phyloP scores from a whole-genome alignment of 1,140 invertebrate species.

The Rhopalosiphum padi region DNA sequence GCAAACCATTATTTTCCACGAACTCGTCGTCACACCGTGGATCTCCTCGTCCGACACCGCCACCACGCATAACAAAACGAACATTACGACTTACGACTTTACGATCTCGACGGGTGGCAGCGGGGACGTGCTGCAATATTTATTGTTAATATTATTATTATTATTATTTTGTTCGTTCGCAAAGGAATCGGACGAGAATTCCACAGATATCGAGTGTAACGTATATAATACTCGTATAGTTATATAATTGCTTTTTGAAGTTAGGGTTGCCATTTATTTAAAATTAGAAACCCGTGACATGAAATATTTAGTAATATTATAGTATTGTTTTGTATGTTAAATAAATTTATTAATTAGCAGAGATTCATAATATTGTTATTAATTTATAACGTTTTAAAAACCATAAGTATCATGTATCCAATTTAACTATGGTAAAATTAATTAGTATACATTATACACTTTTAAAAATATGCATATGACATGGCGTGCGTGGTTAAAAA shows the following conservation, averaged over 20 bases:
- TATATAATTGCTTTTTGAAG: neutral
- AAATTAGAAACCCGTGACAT: too few species aligned
- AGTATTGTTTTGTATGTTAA: too few species aligned
- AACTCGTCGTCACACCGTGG: neutral
- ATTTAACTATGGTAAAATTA: too few species aligned
- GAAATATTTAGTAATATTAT: too few species aligned
- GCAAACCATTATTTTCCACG: neutral
- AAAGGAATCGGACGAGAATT: neutral
- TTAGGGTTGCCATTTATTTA: neutral
- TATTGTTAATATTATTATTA: slow-evolving; percentile 10
- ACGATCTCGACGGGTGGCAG: neutral
- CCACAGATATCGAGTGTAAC: neutral
- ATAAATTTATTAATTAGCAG: too few species aligned
- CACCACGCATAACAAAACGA: neutral
- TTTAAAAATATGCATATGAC: too few species aligned
- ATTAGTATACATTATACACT: too few species aligned
- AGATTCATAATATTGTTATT: too few species aligned
- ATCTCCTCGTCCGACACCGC: neutral
- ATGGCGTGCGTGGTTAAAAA: too few species aligned
- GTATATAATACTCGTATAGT: neutral
- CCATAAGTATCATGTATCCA: too few species aligned
- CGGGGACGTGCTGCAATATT: neutral
- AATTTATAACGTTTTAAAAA: too few species aligned
- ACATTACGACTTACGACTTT: slow-evolving; percentile 14
- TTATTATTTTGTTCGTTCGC: neutral